Percentiles rank a stretch among this genome's conserved stretches.
Evolutionary conservation across 2,888 invertebrate genomes (phyloP).

Genomic region (Lycocerus yunnanus): DNA sequence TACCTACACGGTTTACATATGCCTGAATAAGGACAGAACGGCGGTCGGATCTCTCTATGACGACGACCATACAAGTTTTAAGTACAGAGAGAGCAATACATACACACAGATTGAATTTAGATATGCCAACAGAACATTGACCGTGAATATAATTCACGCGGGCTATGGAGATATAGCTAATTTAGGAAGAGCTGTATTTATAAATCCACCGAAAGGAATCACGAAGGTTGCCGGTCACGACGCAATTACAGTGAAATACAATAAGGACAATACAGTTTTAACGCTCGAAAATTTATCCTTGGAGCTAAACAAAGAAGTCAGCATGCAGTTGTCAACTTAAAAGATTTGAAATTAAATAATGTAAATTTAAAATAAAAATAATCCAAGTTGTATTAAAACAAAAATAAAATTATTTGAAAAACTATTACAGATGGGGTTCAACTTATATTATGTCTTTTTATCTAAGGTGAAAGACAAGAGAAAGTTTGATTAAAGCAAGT

Average conservation of each 20-base stretch:
- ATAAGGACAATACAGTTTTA: neutral
- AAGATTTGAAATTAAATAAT: too few relatives aligned
- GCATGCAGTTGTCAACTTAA: neutral
- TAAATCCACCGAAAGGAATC: neutral
- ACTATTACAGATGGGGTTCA: too few relatives aligned
- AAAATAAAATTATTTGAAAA: too few relatives aligned
- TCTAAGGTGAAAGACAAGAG: too few relatives aligned
- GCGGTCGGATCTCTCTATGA: neutral
- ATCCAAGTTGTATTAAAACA: too few relatives aligned
- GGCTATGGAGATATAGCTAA: neutral
- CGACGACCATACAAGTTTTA: neutral
- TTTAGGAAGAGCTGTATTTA: neutral
- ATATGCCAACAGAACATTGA: neutral
- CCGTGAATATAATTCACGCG: neutral
- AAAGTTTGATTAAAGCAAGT: too few relatives aligned
- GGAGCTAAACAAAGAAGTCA: neutral
- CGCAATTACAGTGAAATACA: neutral
- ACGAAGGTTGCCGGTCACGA: neutral
- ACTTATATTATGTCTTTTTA: too few relatives aligned
- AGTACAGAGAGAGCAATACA: neutral
- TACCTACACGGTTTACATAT: constrained; percentile 85
- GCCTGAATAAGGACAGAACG: constrained; percentile 60
- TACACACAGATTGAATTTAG: neutral
- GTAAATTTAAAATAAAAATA: too few relatives aligned
- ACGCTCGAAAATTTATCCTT: neutral